phyloP scores from a whole-genome alignment of 2,113 vertebrate species.

The Muscicapa adusta region DNA sequence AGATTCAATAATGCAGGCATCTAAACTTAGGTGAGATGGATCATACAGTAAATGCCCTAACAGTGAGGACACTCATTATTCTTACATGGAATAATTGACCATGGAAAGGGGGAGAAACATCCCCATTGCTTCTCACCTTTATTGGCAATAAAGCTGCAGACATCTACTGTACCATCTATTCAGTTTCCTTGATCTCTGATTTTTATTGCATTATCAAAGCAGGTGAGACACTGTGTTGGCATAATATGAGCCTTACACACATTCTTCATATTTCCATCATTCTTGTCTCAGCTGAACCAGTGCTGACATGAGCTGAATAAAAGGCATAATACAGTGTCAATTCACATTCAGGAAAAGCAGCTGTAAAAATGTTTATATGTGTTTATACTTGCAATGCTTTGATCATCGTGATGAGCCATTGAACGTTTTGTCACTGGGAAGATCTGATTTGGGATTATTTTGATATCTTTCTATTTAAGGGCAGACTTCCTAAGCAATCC shows the following conservation, averaged over 20 bases:
- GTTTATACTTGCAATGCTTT: background rate
- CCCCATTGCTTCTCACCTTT: background rate
- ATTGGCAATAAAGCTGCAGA: background rate
- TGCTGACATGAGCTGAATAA: background rate
- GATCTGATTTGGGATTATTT: background rate
- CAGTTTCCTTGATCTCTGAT: background rate
- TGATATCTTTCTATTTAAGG: background rate
- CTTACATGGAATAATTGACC: background rate
- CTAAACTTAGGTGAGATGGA: conserved; percentile 37
- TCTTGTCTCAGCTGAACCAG: background rate
- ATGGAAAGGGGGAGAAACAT: background rate
- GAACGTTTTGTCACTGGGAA: background rate
- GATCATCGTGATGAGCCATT: background rate
- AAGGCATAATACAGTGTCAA: background rate
- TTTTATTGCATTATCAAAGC: conserved; percentile 6
- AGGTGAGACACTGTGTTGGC: background rate
- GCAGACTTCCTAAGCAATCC: background rate
- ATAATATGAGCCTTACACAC: background rate
- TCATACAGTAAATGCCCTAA: background rate
- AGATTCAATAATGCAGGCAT: background rate
- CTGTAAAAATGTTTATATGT: background rate
- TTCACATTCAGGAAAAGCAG: background rate
- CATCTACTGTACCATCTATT: background rate
- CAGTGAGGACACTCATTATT: background rate
- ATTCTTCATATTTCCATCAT: background rate